Base-by-base conservation (phyloP, 1,140 invertebrate species). In the Rhopalosiphum padi region DNA sequence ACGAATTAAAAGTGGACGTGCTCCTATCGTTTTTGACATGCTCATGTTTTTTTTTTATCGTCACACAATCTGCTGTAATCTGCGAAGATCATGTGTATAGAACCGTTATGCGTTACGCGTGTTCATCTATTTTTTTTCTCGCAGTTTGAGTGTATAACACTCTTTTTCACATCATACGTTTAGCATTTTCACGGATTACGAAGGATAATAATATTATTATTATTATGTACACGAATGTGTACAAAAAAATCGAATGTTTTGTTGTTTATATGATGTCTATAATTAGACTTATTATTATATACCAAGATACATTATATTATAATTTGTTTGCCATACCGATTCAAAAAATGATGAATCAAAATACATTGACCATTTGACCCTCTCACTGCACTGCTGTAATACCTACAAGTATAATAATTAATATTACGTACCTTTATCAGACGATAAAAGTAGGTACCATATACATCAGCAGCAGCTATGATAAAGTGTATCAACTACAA, bases 41-140 rank as follows among this genome's bases (percentile, higher is more conserved):
- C 4, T 46, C 43, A n/a, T 87, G 41, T 87, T 87, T 87, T 87
- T 85, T 41, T 41, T 83, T 48, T 46, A 46, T 30, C 43, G 25
- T 87, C 43, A 48, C 43, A 48, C 6, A n/a, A 43, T 83, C 2
- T 41, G 37, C 0, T 87, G 18, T 48, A 51, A 51, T 87, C 46
- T 87, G 30, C 25, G 30, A 51, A 35, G 46, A 48, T 48, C 86
- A n/a, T 46, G 30, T 85, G 23, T n/a, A 46, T 51, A 30, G 86
- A 48, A 87, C 86, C 86, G 86, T 87, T 87, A 87, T 30, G 35
- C 21, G 46, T n/a, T 87, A 87, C 86, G 86, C 46, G 43, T 87
- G 46, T 87, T 51, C 86, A 8, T 87, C 30, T 5, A 21, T 30
- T 48, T 87, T 46, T 87, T n/a, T 30, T 30, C 15, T 15, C 30